Percentiles rank a stretch among this genome's conserved stretches.
phyloP scores from a whole-genome alignment of 30 jellyfish, hydroid and myxozoan genomes.

The Aurelia coerulea region DNA sequence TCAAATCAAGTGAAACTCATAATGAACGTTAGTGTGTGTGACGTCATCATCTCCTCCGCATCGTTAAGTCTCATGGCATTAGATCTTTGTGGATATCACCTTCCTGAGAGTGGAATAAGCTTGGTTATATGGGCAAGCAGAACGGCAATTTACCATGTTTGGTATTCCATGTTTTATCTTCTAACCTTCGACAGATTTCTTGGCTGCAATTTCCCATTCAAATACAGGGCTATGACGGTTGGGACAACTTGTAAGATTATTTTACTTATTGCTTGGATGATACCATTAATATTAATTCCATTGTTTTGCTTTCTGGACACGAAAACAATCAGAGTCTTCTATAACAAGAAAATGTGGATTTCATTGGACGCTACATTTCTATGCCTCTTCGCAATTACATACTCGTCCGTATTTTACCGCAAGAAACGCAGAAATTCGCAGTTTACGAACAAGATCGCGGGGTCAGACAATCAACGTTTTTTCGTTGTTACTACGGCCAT shows the following conservation, averaged over 20 bases:
- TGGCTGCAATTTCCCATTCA: slow-evolving; percentile 22
- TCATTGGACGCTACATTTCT: not conserved
- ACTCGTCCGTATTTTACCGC: not conserved
- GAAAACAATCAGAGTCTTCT: not conserved
- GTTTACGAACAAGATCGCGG: not conserved
- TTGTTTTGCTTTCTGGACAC: slow-evolving; percentile 6
- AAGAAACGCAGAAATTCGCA: not conserved
- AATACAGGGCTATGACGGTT: not conserved
- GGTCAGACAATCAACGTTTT: not conserved
- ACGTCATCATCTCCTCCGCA: not conserved
- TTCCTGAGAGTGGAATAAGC: not conserved
- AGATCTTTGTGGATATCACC: not conserved
- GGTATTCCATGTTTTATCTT: slow-evolving; percentile 1
- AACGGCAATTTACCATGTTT: not conserved
- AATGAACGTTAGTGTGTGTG: slow-evolving; percentile 4
- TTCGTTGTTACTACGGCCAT: not conserved
- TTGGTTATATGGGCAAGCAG: not conserved
- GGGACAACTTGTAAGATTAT: no score
- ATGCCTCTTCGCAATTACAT: slow-evolving; percentile 2
- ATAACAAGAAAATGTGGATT: not conserved
- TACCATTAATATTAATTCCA: not conserved
- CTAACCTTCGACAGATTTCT: slow-evolving; percentile 15
- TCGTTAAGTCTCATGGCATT: not conserved
- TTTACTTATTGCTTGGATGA: not conserved
- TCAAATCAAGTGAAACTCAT: not conserved